A percentile compares a stretch with the other conserved stretches of the same genome.
phyloP scores from a whole-genome alignment of 2,888 invertebrate species.

The Drosophila testacea region DNA sequence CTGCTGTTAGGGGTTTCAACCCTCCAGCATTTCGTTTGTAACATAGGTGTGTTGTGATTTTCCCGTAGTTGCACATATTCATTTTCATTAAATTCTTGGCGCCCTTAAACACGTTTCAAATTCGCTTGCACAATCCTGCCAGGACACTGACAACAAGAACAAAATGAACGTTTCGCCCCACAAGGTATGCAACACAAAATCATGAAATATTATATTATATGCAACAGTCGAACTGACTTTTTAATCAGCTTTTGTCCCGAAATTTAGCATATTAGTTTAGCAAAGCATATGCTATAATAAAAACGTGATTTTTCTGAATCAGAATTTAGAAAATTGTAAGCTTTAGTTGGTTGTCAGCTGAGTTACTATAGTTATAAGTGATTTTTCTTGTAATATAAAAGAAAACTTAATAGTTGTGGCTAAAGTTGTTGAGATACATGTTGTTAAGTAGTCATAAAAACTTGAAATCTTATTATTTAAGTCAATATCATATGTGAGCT shows the following conservation, averaged over 20 bases:
- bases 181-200: constrained; percentile 49
- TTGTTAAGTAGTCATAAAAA: no score
- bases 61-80: constrained; percentile 34
- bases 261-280: constrained; percentile 14
- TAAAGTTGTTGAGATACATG: background rate
- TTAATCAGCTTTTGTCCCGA: constrained; percentile 26
- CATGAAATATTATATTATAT: constrained; percentile 55
- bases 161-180: constrained; percentile 7
- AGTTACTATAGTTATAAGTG: background rate
- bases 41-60: constrained; percentile 17
- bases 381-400: no score
- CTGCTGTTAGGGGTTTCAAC: background rate
- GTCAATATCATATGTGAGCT: background rate
- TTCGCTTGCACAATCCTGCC: constrained; percentile 27
- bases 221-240: constrained; percentile 43
- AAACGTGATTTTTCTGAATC: background rate
- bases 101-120: constrained; percentile 45
- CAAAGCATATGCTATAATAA: background rate
- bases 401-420: background rate
- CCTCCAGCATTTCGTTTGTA: background rate
- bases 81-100: constrained; percentile 38
- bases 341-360: background rate
- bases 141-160: constrained; percentile 19
- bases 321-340: background rate
- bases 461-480: background rate